Evolutionary conservation across 2,797 vertebrate species (phyloP).

Genomic region (Steatocranus sp.): DNA sequence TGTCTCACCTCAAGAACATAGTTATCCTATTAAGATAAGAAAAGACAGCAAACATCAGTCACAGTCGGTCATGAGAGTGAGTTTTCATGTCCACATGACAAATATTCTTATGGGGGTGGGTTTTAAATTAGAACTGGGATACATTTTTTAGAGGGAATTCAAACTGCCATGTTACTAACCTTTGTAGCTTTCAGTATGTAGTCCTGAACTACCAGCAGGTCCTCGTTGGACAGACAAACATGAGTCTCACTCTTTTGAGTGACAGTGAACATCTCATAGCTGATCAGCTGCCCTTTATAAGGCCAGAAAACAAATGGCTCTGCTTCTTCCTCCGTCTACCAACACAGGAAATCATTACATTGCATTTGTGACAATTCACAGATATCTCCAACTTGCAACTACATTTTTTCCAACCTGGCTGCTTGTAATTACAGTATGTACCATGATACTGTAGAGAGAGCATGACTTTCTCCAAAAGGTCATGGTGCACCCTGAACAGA

Average conservation of each 20-base stretch:
- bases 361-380: neutral
- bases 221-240: constrained; percentile 88
- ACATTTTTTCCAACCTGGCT: neutral
- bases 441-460: neutral
- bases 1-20: constrained; percentile 91
- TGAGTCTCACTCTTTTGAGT: constrained; percentile 83
- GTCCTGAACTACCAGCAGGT: constrained; percentile 88
- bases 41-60: neutral
- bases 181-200: constrained; percentile 90
- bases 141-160: neutral
- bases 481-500: neutral
- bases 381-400: neutral
- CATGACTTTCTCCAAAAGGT: neutral
- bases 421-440: neutral
- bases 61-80: neutral
- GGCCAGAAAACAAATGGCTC: constrained; percentile 83
- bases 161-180: constrained; percentile 61
- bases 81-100: neutral
- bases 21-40: constrained; percentile 82
- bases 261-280: constrained; percentile 86
- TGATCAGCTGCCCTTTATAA: constrained; percentile 84
- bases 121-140: neutral
- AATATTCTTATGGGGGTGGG: neutral
- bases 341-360: constrained; percentile 1
- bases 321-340: constrained; percentile 74